Base-by-base conservation (phyloP, 1,140 invertebrate species). In the Cydia amplana region DNA sequence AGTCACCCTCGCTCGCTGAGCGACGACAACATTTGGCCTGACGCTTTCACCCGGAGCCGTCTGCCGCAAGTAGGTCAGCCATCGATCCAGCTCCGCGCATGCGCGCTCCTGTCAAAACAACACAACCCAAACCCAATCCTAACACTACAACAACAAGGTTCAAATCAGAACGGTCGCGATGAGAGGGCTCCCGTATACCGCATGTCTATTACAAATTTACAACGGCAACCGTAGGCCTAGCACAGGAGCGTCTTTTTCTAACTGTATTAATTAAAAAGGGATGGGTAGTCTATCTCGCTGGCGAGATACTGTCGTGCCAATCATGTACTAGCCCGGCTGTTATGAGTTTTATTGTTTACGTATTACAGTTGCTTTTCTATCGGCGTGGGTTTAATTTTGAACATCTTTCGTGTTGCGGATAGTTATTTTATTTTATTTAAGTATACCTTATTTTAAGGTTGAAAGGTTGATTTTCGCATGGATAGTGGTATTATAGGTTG, bases 71-170 rank as follows among this genome's bases (percentile, higher is more conserved):
- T 91, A 81, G 89, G 89, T 91, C 89, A 91, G 1, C 77, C 82
- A 91, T 89, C 89, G 89, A 91, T 91, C 88, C 76, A 40, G 51
- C 18, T 72, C 20, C 81, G 82, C 87, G 89, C 87, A 84, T 84
- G 87, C 87, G 87, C 79, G 10, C 55, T 23, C 7, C 20, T 23
- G 18, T 4, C 43, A n/a, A 23, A 28, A 25, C n/a, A 14, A 28
- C 63, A 65, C 75, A 79, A 63, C 75, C 75, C 49, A 87, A 80
- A 82, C 79, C 72, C 28, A 76, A 82, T 83, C 77, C 77, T 83
- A 84, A 55, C 18, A 14, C 64, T 5, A 65, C 28, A 32, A 0
- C 51, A 40, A 55, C 46, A 36, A 23, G n/a, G 18, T 23, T 5
- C 55, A 20, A 20, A 12, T 23, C 55, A 60, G 9, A 20, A 60